Evolutionary conservation across 2,797 vertebrate species (phyloP).

Genomic region (Anguilla obscura): DNA sequence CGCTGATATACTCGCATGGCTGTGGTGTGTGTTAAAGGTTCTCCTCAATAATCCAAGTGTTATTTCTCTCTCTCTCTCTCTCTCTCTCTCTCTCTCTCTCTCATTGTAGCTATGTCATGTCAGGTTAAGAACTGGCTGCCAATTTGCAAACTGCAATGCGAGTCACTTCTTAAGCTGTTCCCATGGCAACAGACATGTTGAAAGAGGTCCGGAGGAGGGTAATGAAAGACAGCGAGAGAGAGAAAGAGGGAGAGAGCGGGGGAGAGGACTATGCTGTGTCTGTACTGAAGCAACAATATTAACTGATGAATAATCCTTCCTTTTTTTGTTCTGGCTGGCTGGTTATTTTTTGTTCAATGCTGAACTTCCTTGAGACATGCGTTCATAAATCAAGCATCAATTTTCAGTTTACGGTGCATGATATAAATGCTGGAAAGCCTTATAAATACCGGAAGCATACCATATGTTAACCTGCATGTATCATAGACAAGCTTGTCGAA

Average conservation of each 20-base stretch:
- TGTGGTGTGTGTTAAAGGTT: conserved; percentile 27
- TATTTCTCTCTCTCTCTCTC: conserved; percentile 31
- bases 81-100: conserved; percentile 32
- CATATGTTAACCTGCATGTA: not conserved
- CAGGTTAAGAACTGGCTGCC: conserved; percentile 48
- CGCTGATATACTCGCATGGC: conserved; percentile 30
- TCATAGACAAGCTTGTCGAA: not conserved
- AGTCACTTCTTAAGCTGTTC: conserved; percentile 56
- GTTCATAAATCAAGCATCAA: not conserved
- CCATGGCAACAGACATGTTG: conserved; percentile 48
- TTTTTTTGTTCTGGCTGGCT: not conserved
- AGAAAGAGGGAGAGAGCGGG: conserved; percentile 2
- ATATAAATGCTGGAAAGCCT: not conserved
- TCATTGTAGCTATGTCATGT: conserved; percentile 29
- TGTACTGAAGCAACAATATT: not conserved
- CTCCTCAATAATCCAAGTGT: conserved; percentile 4
- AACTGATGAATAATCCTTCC: not conserved
- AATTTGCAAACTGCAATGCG: conserved; percentile 49
- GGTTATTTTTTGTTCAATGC: not conserved
- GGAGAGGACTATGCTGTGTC: not conserved
- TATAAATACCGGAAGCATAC: not conserved
- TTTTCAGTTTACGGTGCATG: not conserved
- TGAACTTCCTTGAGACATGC: not conserved
- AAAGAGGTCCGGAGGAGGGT: not conserved
- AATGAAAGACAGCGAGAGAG: not conserved